A percentile compares a stretch with the other conserved stretches of the same genome.
Evolutionary conservation across 37 sponge, comb jelly and placozoan genomes (phyloP).

Genomic region (Lycopodina hypogea): DNA sequence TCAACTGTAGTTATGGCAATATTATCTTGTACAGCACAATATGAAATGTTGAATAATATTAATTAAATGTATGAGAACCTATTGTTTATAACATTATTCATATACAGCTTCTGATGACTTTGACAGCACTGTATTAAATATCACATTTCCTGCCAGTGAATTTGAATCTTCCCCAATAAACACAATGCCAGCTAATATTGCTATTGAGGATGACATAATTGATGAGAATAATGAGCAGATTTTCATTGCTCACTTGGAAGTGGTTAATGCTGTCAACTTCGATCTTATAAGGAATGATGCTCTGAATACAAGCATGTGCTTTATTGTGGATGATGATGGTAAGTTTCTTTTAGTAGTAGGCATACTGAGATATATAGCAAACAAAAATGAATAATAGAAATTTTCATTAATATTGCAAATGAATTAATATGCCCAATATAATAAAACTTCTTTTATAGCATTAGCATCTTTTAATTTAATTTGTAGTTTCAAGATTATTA

Average conservation of each 20-base stretch:
- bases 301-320: not conserved
- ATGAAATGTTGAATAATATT: too few relatives aligned
- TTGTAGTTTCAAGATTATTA: too few relatives aligned
- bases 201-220: not conserved
- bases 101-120: constrained; percentile 7
- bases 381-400: too few relatives aligned
- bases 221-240: constrained; percentile 11
- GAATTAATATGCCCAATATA: too few relatives aligned
- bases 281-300: not conserved
- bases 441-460: too few relatives aligned
- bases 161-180: not conserved
- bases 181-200: not conserved
- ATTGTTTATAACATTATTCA: too few relatives aligned
- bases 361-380: too few relatives aligned
- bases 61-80: too few relatives aligned
- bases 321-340: constrained; percentile 30
- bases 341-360: not conserved
- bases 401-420: too few relatives aligned
- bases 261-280: not conserved
- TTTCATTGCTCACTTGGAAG: constrained; percentile 12
- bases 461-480: too few relatives aligned
- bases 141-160: constrained; percentile 12
- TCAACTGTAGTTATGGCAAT: too few relatives aligned
- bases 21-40: too few relatives aligned
- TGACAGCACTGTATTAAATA: not conserved